These are phyloP conservation scores for Acropternis orthonyx DNA, from an alignment of 2,797 vertebrate species.

Conservation along the genomic window DNA sequence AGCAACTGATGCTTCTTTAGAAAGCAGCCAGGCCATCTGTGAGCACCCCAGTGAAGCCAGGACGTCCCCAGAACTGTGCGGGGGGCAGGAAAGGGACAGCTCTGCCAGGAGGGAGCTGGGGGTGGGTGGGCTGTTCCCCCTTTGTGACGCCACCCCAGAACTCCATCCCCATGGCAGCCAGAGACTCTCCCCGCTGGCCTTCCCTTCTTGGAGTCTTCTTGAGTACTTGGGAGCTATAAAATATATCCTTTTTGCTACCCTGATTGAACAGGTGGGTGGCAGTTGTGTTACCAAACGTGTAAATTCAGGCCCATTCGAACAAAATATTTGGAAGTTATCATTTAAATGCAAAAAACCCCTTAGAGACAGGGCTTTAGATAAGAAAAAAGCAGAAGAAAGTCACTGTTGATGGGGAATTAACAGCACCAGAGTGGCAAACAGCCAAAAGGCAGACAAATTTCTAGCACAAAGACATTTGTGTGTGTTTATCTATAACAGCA, in stretches of 20 bases:
- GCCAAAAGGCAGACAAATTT: neutral
- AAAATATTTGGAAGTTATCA: neutral
- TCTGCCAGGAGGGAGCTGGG: neutral
- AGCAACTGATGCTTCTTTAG: neutral
- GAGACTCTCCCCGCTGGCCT: neutral
- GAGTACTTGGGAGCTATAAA: neutral
- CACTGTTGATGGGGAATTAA: neutral
- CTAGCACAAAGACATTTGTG: neutral
- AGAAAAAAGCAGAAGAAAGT: neutral
- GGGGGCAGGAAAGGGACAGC: neutral
- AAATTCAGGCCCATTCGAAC: neutral
- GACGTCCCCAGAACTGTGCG: accelerated
- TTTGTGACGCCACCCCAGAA: constrained; percentile 20
- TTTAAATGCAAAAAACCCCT: neutral
- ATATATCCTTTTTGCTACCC: neutral
- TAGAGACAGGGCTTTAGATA: neutral
- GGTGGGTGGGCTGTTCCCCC: neutral
- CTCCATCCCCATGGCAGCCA: neutral
- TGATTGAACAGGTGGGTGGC: neutral
- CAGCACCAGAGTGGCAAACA: neutral
- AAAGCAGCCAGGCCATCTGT: neutral
- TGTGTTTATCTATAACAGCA: neutral
- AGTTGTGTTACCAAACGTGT: neutral
- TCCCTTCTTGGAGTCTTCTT: neutral
- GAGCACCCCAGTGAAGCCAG: neutral